Conservation (phyloP, 1,140 invertebrate species). For the Chironomus tepperi region DNA sequence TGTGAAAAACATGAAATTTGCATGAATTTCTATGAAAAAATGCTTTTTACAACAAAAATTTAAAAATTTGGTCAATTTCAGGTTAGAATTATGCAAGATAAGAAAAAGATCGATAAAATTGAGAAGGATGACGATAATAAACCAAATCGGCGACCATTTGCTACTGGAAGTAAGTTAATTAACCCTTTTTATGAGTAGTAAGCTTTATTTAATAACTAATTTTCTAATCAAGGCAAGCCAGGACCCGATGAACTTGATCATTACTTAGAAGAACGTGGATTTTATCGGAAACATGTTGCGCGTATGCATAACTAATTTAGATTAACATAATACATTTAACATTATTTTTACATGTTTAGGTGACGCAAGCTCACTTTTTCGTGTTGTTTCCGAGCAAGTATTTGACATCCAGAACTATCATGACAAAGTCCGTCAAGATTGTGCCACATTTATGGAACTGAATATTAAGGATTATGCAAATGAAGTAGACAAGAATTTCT, state of each 20-base stretch:
- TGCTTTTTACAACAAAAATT: background rate
- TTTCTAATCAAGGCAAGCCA: conserved; percentile 26
- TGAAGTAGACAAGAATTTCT: conserved; percentile 30
- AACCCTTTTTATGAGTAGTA: background rate
- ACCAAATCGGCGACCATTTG: conserved; percentile 32
- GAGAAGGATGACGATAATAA: background rate
- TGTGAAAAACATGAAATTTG: too few relatives aligned
- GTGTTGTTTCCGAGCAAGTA: conserved; percentile 76
- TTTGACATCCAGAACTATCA: conserved; percentile 70
- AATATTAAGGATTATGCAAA: conserved; percentile 46
- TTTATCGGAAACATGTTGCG: conserved; percentile 72
- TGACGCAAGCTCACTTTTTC: conserved; percentile 76
- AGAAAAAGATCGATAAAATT: background rate
- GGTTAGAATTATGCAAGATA: background rate
- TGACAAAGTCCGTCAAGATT: conserved; percentile 59
- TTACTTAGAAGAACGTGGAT: conserved; percentile 66
- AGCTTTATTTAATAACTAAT: background rate
- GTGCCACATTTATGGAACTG: conserved; percentile 58
- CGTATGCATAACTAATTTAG: background rate
- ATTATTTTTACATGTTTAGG: conserved; percentile 35
- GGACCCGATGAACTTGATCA: conserved; percentile 52
- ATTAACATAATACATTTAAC: background rate
- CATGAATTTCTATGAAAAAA: too few relatives aligned
- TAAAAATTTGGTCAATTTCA: background rate
- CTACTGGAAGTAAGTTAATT: conserved; percentile 32